Percentiles rank a stretch among this genome's conserved stretches.
Conservation (phyloP, 2,888 invertebrate species). For the Drosophila rellima region DNA sequence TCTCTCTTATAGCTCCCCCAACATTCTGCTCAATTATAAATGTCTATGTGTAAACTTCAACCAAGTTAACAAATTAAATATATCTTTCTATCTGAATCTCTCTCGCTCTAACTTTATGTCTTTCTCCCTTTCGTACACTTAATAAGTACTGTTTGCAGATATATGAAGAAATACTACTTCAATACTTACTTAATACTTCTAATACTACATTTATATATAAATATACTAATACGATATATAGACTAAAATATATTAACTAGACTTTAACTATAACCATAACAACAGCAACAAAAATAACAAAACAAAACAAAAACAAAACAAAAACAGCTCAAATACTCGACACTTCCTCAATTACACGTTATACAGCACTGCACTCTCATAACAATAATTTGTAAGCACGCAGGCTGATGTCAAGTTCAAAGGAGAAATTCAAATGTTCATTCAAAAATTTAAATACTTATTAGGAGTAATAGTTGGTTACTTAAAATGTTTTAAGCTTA, state of each 20-base stretch:
- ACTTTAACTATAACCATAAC: constrained; percentile 33
- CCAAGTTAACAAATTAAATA: constrained; percentile 16
- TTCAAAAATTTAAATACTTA: no score
- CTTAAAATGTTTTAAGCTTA: no score
- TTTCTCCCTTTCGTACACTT: constrained; percentile 46
- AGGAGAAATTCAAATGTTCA: no score
- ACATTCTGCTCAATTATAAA: constrained; percentile 32
- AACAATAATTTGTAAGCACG: no score
- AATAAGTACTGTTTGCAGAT: constrained; percentile 56
- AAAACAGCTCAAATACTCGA: constrained; percentile 20
- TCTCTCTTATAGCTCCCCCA: constrained; percentile 16
- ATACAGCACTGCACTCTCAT: no score
- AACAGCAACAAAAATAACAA: constrained; percentile 19
- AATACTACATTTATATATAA: constrained; percentile 29
- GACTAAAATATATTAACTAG: constrained; percentile 38
- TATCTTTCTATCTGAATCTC: constrained; percentile 27
- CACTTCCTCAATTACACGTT: constrained; percentile 1
- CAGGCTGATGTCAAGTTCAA: no score
- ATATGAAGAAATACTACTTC: constrained; percentile 47
- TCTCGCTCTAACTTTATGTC: constrained; percentile 30
- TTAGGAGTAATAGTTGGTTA: no score
- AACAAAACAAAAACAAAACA: constrained; percentile 23
- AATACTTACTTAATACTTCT: constrained; percentile 54
- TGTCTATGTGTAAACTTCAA: constrained; percentile 23
- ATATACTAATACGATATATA: constrained; percentile 36